Evolutionary conservation across 2,113 vertebrate genomes (phyloP).

Genomic region (Prionailurus bengalensis): DNA sequence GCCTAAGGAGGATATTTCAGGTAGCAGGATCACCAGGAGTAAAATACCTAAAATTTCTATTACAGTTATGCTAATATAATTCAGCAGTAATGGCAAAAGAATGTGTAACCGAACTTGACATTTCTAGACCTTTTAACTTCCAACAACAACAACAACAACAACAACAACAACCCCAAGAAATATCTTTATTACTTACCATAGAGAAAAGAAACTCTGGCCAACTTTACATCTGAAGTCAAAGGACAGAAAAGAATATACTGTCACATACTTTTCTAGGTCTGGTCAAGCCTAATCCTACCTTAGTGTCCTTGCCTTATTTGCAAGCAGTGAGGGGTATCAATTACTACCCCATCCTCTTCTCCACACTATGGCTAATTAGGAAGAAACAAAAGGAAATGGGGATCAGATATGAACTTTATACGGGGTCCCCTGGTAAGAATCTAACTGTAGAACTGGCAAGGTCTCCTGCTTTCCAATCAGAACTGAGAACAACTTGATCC

Average conservation of each 20-base stretch:
- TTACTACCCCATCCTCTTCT: neutral
- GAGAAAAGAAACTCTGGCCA: constrained; percentile 12
- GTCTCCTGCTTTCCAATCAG: neutral
- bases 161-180: neutral
- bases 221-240: constrained; percentile 42
- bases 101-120: neutral
- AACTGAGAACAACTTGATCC: neutral
- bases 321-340: neutral
- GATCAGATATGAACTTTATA: neutral
- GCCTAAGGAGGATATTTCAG: neutral
- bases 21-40: neutral
- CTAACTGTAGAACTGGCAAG: neutral
- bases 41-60: constrained; percentile 36
- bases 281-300: neutral
- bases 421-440: neutral
- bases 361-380: neutral
- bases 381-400: neutral
- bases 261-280: neutral
- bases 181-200: constrained; percentile 12
- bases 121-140: constrained; percentile 5
- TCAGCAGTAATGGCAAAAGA: neutral
- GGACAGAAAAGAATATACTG: neutral
- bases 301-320: neutral
- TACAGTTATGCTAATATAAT: neutral
- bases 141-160: neutral